Evolutionary conservation across 2,888 invertebrate species (phyloP).

Genomic region (Euzophera pinguis): DNA sequence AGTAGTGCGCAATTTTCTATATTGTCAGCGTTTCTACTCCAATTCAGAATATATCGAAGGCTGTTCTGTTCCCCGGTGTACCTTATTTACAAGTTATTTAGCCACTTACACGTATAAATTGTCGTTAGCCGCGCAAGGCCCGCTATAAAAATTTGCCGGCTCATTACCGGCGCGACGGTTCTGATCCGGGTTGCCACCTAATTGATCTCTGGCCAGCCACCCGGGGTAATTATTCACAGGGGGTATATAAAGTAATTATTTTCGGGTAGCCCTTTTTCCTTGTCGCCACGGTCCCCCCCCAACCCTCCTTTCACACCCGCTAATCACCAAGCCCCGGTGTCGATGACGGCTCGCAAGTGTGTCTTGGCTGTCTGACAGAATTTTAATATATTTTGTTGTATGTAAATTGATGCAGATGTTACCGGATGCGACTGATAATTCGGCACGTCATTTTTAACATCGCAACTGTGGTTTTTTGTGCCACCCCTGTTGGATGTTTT

Average conservation of each 20-base stretch:
- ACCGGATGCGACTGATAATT: conserved; percentile 31
- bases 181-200: conserved; percentile 68
- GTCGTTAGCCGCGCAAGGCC: conserved; percentile 5
- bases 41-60: too few species aligned
- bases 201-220: conserved; percentile 70
- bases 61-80: not conserved
- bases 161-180: conserved; percentile 60
- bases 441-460: conserved; percentile 31
- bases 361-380: conserved; percentile 72
- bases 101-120: conserved; percentile 8
- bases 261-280: conserved; percentile 76
- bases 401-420: conserved; percentile 69
- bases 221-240: conserved; percentile 76
- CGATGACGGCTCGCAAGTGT: conserved; percentile 71
- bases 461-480: conserved; percentile 12
- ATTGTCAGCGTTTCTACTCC: too few species aligned
- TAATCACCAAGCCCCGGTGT: conserved; percentile 73
- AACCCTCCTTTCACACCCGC: conserved; percentile 33
- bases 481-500: not conserved
- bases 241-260: conserved; percentile 77
- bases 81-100: conserved; percentile 7
- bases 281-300: conserved; percentile 50
- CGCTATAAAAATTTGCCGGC: conserved; percentile 60
- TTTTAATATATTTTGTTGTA: conserved; percentile 77
- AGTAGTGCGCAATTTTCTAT: too few species aligned